Percentiles rank a stretch among this genome's conserved stretches.
Evolutionary conservation across 2,888 invertebrate genomes (phyloP).

Genomic region (Protodeltote pygarga): DNA sequence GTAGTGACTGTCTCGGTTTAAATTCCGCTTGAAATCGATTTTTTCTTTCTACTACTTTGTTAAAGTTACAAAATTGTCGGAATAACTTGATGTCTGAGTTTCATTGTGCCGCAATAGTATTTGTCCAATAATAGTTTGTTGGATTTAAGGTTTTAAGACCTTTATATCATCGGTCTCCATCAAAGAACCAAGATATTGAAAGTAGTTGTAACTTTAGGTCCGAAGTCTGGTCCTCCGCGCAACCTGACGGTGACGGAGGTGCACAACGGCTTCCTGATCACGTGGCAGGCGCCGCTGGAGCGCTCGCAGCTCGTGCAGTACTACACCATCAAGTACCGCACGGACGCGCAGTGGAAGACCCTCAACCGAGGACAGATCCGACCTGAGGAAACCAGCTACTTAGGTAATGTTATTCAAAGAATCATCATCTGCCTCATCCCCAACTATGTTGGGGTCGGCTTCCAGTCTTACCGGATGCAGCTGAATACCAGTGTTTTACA

Average conservation of each 20-base stretch:
- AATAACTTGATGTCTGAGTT: too few relatives aligned
- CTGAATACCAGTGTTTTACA: too few relatives aligned
- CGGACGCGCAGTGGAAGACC: slow-evolving; percentile 95
- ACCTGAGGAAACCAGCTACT: slow-evolving; percentile 95
- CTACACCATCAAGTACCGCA: slow-evolving; percentile 96
- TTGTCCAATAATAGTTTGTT: too few relatives aligned
- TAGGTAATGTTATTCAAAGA: slow-evolving; percentile 85
- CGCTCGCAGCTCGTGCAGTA: slow-evolving; percentile 93
- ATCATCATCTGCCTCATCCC: neutral
- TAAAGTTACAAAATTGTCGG: too few relatives aligned
- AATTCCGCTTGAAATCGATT: too few relatives aligned
- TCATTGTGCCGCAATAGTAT: too few relatives aligned
- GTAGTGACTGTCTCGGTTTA: too few relatives aligned
- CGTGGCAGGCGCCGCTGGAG: slow-evolving; percentile 95
- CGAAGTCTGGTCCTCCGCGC: slow-evolving; percentile 95
- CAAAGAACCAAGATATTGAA: slow-evolving; percentile 2
- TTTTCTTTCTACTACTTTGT: too few relatives aligned
- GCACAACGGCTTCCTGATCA: slow-evolving; percentile 95
- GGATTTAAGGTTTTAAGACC: neutral
- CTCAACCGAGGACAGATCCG: slow-evolving; percentile 95
- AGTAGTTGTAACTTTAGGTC: slow-evolving; percentile 87
- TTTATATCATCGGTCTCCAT: neutral
- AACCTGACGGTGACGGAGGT: slow-evolving; percentile 96
- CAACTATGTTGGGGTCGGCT: too few relatives aligned
- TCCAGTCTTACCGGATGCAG: too few relatives aligned